Percentiles rank a stretch among this genome's conserved stretches.
phyloP scores from a whole-genome alignment of 2,113 vertebrate genomes.

The Diadophis punctatus region DNA sequence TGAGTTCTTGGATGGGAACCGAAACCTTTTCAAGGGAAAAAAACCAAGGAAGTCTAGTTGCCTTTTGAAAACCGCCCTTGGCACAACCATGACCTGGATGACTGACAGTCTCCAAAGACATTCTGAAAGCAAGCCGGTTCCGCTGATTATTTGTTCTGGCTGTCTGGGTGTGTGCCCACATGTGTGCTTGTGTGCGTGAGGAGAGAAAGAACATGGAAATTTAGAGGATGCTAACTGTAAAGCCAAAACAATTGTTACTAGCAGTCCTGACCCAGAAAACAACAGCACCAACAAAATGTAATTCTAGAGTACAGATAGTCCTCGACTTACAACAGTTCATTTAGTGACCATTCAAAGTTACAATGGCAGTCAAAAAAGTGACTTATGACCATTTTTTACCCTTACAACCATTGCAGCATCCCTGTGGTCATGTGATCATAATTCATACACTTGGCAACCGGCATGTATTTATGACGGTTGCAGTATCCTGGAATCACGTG shows the following conservation, averaged over 20 bases:
- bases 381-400: too few species aligned
- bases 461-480: too few species aligned
- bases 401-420: too few species aligned
- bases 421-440: too few species aligned
- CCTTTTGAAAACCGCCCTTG: neutral
- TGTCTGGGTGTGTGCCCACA: too few species aligned
- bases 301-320: neutral
- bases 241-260: neutral
- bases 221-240: neutral
- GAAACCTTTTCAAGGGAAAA: neutral
- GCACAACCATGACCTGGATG: neutral
- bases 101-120: neutral
- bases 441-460: too few species aligned
- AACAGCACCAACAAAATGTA: constrained; percentile 19
- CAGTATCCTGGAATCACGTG: too few species aligned
- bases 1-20: neutral
- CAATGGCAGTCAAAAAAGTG: too few species aligned
- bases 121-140: neutral
- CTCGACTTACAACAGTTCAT: too few species aligned
- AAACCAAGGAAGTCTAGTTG: neutral
- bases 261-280: neutral
- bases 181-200: neutral
- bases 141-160: neutral
- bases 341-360: too few species aligned
- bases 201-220: accelerated